phyloP scores from a whole-genome alignment of 2,888 invertebrate genomes.

The Hirtodrosophila trivittata region DNA sequence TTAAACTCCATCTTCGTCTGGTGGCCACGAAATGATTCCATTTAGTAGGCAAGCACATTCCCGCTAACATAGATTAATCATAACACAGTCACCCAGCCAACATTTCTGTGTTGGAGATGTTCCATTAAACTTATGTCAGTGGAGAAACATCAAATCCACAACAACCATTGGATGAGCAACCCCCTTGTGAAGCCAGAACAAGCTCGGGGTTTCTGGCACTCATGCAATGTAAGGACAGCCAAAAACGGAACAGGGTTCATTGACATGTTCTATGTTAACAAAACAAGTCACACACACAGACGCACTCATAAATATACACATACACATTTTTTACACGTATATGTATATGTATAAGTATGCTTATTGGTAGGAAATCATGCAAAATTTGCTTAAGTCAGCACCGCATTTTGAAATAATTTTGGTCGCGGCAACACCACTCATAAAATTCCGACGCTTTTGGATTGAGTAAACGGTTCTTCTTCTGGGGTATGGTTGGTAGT shows the following conservation, averaged over 20 bases:
- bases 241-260: slow-evolving; percentile 50
- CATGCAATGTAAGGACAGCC: slow-evolving; percentile 14
- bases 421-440: slow-evolving; percentile 3
- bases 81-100: neutral
- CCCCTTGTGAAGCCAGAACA: neutral
- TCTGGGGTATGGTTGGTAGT: neutral
- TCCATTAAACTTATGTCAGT: slow-evolving; percentile 35
- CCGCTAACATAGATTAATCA: slow-evolving; percentile 15
- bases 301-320: neutral
- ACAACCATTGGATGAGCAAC: slow-evolving; percentile 25
- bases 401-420: slow-evolving; percentile 14
- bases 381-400: slow-evolving; percentile 55
- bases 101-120: slow-evolving; percentile 3
- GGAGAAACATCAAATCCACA: slow-evolving; percentile 22
- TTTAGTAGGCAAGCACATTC: slow-evolving; percentile 4
- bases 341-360: slow-evolving; percentile 5
- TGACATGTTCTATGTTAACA: slow-evolving; percentile 43
- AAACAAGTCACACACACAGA: slow-evolving; percentile 20
- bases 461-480: slow-evolving; percentile 30
- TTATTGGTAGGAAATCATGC: slow-evolving; percentile 32
- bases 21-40: neutral
- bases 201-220: slow-evolving; percentile 1
- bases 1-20: slow-evolving; percentile 2
- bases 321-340: slow-evolving; percentile 2
- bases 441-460: slow-evolving; percentile 35